Base-by-base conservation (phyloP, 2,888 invertebrate genomes). In the Xestia rhomboidea region DNA sequence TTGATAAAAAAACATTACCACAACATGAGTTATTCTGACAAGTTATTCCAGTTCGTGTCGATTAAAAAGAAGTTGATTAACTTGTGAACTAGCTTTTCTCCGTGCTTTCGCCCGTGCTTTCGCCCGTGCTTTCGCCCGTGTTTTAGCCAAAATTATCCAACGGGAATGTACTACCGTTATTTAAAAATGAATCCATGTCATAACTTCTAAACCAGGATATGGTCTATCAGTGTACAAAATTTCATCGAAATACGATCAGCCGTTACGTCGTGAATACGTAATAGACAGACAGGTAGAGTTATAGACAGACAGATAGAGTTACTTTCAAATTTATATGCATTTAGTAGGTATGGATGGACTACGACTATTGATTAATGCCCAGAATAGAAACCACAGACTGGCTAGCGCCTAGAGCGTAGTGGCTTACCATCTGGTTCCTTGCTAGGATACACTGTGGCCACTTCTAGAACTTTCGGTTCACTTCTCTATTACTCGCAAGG, bases 1-100 rank as follows among this genome's bases (percentile, higher is more conserved):
- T 76, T 57, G 24, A 38, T 57, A 27, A 82, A 49, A 49, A 57
- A 82, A 74, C 18, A 81, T 46, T 51, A 73, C 51, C 5, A 30
- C 44, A 15, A 27, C n/a, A 38, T 44, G 24, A 62, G 51, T 80
- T n/a, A 46, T 63, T 62, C 21, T 13, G 34, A 54, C 21, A 41
- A 74, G n/a, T 74, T 57, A 41, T 34, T 30, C 6, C 0, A 21
- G 24, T 46, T n/a, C 34, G 15, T n/a, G n/a, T 15, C n/a, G 11
- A 60, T 49, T 60, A 1, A 5, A 30, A 76, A 46, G 27, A 51
- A 44, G 18, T 8, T 13, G 18, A 64, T 68, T 46, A 79, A 18
- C 18, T 15, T 63, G n/a, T 68, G n/a, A 44, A 44, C n/a, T 11
- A 41, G 18, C 10, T n/a, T n/a, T 27, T 41, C 1, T 8, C 78